phyloP scores from a whole-genome alignment of 2,888 invertebrate genomes.

The Scaptodrosophila latifasciaeformis region DNA sequence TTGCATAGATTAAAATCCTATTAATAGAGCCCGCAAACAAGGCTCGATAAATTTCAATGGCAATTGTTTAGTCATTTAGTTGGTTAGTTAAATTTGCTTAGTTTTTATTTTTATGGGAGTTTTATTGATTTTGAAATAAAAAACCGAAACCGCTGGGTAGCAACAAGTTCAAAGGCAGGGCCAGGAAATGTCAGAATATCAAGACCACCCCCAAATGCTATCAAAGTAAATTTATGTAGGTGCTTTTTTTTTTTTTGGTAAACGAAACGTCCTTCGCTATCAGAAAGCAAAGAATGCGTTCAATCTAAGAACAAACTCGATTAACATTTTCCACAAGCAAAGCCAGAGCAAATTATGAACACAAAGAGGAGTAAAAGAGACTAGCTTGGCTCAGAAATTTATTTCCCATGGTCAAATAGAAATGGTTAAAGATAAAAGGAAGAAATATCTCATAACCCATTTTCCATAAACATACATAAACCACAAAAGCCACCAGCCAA shows the following conservation, averaged over 20 bases:
- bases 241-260: too few species aligned
- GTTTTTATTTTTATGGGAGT: too few species aligned
- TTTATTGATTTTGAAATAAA: too few species aligned
- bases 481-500: slow-evolving; percentile 51
- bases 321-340: slow-evolving; percentile 34
- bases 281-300: slow-evolving; percentile 22
- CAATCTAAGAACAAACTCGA: slow-evolving; percentile 35
- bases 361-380: slow-evolving; percentile 23
- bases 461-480: slow-evolving; percentile 67
- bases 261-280: slow-evolving; percentile 47
- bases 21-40: neutral
- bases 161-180: too few species aligned
- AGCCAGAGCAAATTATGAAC: too few species aligned
- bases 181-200: too few species aligned
- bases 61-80: too few species aligned
- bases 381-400: slow-evolving; percentile 51
- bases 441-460: slow-evolving; percentile 69
- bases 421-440: slow-evolving; percentile 65
- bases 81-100: too few species aligned
- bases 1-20: slow-evolving; percentile 27
- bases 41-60: too few species aligned
- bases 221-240: too few species aligned
- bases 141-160: too few species aligned
- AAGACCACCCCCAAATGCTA: too few species aligned
- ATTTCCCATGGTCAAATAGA: slow-evolving; percentile 70